Evolutionary conservation across 2,888 invertebrate species (phyloP).

Genomic region (Lepetodrilus schrolli): DNA sequence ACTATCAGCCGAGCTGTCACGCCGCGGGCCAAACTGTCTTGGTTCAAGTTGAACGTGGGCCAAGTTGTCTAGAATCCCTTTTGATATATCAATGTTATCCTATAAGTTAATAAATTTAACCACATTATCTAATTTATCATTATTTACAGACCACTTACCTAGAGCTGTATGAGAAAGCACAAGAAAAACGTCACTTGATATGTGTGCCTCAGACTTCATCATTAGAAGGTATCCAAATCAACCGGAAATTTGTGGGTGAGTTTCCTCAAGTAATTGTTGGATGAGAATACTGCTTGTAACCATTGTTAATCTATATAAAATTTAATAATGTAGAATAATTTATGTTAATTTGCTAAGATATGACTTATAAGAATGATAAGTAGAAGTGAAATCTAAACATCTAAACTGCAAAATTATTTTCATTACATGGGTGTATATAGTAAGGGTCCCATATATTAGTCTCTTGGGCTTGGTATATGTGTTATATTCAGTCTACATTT

Average conservation of each 20-base stretch:
- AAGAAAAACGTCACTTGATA: slow-evolving; percentile 60
- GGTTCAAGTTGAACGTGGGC: no score
- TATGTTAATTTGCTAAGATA: not conserved
- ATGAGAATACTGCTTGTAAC: no score
- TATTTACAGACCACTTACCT: slow-evolving; percentile 55
- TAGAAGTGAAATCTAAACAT: no score
- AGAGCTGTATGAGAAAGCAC: slow-evolving; percentile 58
- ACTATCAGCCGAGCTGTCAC: no score
- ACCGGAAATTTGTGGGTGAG: slow-evolving; percentile 59
- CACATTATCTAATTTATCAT: not conserved
- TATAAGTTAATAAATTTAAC: not conserved
- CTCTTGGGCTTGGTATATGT: no score
- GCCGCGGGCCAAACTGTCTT: no score
- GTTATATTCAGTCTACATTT: no score
- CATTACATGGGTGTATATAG: no score
- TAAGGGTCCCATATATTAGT: no score
- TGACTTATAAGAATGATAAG: not conserved
- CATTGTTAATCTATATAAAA: no score
- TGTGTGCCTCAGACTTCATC: slow-evolving; percentile 63
- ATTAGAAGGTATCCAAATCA: slow-evolving; percentile 49
- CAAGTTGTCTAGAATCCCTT: no score
- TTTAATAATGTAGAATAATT: not conserved
- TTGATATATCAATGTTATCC: not conserved
- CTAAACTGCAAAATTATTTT: no score
- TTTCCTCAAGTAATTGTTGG: not conserved